Percentiles rank a stretch among this genome's conserved stretches.
Conservation (phyloP, 2,888 invertebrate species). For the Apomyelois bistriatella region DNA sequence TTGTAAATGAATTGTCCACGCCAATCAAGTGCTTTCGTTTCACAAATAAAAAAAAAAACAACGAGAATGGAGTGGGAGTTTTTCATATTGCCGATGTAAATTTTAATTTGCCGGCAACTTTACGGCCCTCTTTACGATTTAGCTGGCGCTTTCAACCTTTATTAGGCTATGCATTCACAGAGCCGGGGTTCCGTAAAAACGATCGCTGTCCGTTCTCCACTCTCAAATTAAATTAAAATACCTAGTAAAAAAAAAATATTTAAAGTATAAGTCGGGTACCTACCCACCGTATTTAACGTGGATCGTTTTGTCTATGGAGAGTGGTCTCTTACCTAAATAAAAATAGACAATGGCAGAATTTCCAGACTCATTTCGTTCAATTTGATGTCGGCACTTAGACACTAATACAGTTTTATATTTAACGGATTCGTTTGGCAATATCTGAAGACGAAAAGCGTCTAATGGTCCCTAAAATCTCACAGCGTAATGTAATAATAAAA, state of each 20-base stretch:
- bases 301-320: not conserved
- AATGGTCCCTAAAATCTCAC: conserved; percentile 37
- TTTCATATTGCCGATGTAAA: conserved; percentile 77
- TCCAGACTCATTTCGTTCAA: not conserved
- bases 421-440: not conserved
- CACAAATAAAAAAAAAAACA: conserved; percentile 52
- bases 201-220: conserved; percentile 26
- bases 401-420: not conserved
- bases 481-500: conserved; percentile 44
- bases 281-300: no score
- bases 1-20: conserved; percentile 72
- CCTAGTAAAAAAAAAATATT: not conserved
- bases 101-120: conserved; percentile 77
- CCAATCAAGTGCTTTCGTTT: conserved; percentile 61
- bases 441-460: conserved; percentile 1
- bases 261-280: not conserved
- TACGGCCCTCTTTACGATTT: conserved; percentile 76
- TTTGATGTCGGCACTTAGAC: not conserved
- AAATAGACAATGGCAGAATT: conserved; percentile 4
- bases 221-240: not conserved
- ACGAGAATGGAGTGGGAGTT: conserved; percentile 63
- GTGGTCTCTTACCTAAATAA: not conserved
- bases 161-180: conserved; percentile 69
- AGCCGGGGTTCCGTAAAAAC: conserved; percentile 44
- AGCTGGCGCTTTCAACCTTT: conserved; percentile 71